Base-by-base conservation (phyloP, 2,797 vertebrate genomes). In the Lagodon rhomboides region DNA sequence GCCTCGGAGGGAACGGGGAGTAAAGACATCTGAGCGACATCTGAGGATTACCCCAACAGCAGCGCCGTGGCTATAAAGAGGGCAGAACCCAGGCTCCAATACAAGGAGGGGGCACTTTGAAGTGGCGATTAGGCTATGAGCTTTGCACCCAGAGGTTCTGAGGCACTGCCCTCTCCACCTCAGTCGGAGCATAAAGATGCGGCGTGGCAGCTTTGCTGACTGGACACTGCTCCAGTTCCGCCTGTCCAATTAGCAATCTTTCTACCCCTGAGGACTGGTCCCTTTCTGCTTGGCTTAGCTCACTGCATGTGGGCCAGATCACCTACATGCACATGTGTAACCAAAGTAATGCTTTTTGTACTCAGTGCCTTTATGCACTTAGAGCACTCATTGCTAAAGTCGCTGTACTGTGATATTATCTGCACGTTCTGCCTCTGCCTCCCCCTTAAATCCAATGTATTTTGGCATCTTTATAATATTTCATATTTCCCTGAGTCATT, bases 161-260 rank as follows among this genome's bases (percentile, higher is more conserved):
- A 80, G 73, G 84, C 82, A 47, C 75, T 83, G 80, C 76, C 89
- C 87, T 74, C 84, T 76, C 80, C 84, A 86, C 87, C 88, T 91
- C 83, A 85, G 78, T 74, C 79, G 8, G 46, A 86, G 79, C 85
- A 77, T 71, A 77, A 80, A 88, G 79, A 93, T 90, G 77, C 51
- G 68, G 68, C 47, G 74, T 91, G 92, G 89, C 92, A 94, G 89
- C 88, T 90, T 70, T 91, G 91, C 93, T 94, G 92, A 93, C 87
- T 91, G 90, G 92, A 90, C 91, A 79, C 80, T 89, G 90, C 88
- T 92, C 90, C 87, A 89, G 87, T 89, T 91, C 87, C 46, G 90
- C 89, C 92, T 92, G 87, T 93, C 93, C 91, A 93, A 94, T 95
- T 94, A 95, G 84, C 88, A 79, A 83, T 84, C 74, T 83, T 79